Percentiles rank a stretch among this genome's conserved stretches.
Conservation (phyloP, 2,888 invertebrate genomes). For the Cheilosia impressa region DNA sequence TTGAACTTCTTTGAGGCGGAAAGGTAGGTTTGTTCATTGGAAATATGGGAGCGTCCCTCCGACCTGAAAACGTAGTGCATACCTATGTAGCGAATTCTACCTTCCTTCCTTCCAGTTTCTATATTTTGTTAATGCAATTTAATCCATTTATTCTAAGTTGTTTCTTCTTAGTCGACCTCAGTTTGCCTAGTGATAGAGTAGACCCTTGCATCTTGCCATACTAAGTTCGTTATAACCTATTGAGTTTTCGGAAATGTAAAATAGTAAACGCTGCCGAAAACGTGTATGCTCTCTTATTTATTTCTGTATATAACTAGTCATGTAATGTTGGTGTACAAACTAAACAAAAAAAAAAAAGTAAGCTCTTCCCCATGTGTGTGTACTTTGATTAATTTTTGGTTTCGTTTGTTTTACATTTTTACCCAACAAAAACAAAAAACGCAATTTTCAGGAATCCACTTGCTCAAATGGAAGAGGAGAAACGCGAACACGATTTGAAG, state of each 20-base stretch:
- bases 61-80: not conserved
- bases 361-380: conserved; percentile 42
- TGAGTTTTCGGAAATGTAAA: too few relatives aligned
- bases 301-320: conserved; percentile 2
- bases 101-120: conserved; percentile 22
- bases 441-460: conserved; percentile 92
- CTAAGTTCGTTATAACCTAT: not conserved
- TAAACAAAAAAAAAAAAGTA: conserved; percentile 6
- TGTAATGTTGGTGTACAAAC: conserved; percentile 6
- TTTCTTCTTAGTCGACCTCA: not conserved
- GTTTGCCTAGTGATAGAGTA: not conserved
- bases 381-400: conserved; percentile 14
- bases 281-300: conserved; percentile 12
- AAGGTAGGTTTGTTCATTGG: conserved; percentile 33
- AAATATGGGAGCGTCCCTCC: not conserved
- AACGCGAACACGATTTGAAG: conserved; percentile 96
- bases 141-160: conserved; percentile 44
- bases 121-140: conserved; percentile 15
- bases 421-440: conserved; percentile 35
- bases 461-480: conserved; percentile 99
- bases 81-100: not conserved
- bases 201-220: conserved; percentile 5
- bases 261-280: not conserved
- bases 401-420: conserved; percentile 46
- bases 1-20: conserved; percentile 14